These are phyloP conservation scores for Marasmarcha lunaedactyla DNA, from an alignment of 2,888 invertebrate species.

Conservation along the genomic window DNA sequence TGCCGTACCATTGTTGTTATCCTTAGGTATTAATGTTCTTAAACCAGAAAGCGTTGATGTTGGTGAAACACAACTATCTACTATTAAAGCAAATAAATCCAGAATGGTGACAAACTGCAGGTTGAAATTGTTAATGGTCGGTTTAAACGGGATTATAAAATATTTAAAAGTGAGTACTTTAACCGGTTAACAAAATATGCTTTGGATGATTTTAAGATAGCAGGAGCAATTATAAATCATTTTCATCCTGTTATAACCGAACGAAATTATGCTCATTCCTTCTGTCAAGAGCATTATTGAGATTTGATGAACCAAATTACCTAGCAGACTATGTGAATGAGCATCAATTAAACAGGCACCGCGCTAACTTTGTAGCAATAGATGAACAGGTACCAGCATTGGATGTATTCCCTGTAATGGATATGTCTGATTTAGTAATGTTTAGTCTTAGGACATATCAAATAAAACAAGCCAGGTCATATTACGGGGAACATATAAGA, in stretches of 20 bases:
- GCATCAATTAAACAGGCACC: slow-evolving; percentile 5
- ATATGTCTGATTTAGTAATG: slow-evolving; percentile 1
- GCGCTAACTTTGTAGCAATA: slow-evolving; percentile 3
- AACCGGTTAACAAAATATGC: slow-evolving; percentile 5
- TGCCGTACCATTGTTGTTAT: slow-evolving; percentile 2
- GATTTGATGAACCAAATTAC: slow-evolving; percentile 6
- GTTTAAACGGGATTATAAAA: slow-evolving; percentile 13
- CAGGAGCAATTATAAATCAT: slow-evolving; percentile 10
- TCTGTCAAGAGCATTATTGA: slow-evolving; percentile 2
- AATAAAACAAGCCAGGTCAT: slow-evolving; percentile 3
- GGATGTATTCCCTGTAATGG: slow-evolving; percentile 5
- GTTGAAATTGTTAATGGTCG: slow-evolving; percentile 13
- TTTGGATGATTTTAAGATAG: slow-evolving; percentile 11
- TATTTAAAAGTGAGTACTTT: slow-evolving; percentile 7
- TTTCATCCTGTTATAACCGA: slow-evolving; percentile 10
- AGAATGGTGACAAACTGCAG: slow-evolving; percentile 10
- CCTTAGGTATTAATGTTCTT: slow-evolving; percentile 4
- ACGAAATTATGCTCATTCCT: slow-evolving; percentile 4
- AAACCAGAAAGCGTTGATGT: slow-evolving; percentile 9
- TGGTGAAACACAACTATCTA: slow-evolving; percentile 10
- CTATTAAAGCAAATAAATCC: slow-evolving; percentile 11
- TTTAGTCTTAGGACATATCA: slow-evolving; percentile 5
- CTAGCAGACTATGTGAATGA: slow-evolving; percentile 6
- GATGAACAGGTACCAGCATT: not conserved
- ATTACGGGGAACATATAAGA: slow-evolving; percentile 7